phyloP scores from a whole-genome alignment of 2,888 invertebrate species.

The Callimorpha dominula region DNA sequence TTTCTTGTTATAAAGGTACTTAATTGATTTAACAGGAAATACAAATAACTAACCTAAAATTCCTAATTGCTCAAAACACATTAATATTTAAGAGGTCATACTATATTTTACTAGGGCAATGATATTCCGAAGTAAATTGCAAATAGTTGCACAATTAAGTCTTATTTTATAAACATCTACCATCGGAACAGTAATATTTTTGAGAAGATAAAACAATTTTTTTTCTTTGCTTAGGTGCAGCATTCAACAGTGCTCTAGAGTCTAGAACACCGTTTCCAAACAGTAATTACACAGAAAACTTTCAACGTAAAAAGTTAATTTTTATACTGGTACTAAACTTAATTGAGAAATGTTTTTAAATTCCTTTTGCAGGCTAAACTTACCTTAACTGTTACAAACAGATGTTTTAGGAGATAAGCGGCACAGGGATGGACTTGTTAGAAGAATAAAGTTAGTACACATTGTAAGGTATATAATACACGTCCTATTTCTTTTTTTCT shows the following conservation, averaged over 20 bases:
- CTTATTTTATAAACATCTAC: conserved; percentile 5
- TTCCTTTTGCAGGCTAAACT: conserved; percentile 17
- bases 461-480: no score
- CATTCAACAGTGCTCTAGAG: conserved; percentile 17
- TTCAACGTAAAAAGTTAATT: conserved; percentile 4
- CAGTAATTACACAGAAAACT: conserved; percentile 14
- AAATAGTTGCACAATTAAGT: no score
- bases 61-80: no score
- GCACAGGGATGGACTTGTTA: conserved; percentile 12
- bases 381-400: conserved; percentile 20
- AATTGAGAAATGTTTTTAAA: conserved; percentile 26
- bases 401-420: conserved; percentile 24
- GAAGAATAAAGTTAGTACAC: background rate
- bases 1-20: no score
- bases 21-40: no score
- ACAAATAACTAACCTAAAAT: no score
- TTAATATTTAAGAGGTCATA: no score
- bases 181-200: conserved; percentile 3
- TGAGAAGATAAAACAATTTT: background rate
- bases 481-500: no score
- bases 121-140: no score
- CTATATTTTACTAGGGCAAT: no score
- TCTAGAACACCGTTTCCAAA: conserved; percentile 18
- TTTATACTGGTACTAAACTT: conserved; percentile 5
- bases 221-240: conserved; percentile 20